phyloP scores from a whole-genome alignment of 2,113 vertebrate species.

The Arizona elegans region DNA sequence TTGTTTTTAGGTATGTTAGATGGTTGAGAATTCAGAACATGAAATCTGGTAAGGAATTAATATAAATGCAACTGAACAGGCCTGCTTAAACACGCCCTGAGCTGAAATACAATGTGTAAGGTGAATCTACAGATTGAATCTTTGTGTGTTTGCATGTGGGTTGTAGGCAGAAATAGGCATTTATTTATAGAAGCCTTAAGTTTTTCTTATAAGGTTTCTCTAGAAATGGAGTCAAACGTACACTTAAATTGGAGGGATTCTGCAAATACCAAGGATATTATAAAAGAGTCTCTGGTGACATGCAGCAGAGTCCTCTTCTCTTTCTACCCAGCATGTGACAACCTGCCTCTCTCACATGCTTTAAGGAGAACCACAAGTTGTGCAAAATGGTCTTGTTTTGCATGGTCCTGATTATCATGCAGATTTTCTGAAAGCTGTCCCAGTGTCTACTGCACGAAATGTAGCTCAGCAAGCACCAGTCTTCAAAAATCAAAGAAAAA shows the following conservation, averaged over 20 bases:
- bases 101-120: neutral
- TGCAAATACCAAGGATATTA: neutral
- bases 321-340: neutral
- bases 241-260: neutral
- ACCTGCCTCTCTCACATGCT: neutral
- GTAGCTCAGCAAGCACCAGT: neutral
- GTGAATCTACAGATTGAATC: neutral
- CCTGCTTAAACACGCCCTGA: neutral
- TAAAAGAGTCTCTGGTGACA: neutral
- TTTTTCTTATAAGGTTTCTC: neutral
- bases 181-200: neutral
- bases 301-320: neutral
- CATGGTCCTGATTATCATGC: neutral
- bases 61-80: neutral
- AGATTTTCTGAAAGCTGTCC: neutral
- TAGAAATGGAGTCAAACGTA: neutral
- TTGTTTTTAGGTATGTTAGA: neutral
- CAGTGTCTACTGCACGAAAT: neutral
- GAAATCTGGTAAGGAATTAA: neutral
- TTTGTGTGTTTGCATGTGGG: neutral
- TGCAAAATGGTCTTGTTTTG: neutral
- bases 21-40: neutral
- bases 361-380: neutral
- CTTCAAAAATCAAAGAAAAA: neutral
- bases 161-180: neutral